Evolutionary conservation across 2,113 vertebrate species (phyloP).

Genomic region (Prunella himalayana): DNA sequence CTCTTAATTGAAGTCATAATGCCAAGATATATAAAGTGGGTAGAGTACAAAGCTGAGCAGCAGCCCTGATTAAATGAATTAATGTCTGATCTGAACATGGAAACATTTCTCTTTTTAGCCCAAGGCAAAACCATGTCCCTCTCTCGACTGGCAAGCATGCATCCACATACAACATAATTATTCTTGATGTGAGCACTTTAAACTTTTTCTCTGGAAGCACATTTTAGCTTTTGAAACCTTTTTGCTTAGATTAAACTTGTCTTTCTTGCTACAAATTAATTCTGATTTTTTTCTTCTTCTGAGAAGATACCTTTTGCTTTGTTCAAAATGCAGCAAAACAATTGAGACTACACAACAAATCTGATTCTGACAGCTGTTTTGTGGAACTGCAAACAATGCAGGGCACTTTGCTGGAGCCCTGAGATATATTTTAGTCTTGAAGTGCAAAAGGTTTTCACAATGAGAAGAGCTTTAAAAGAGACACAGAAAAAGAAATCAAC

Average conservation of each 20-base stretch:
- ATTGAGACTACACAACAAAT: background rate
- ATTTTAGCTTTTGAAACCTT: background rate
- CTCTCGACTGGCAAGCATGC: background rate
- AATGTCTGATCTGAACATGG: background rate
- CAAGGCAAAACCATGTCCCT: background rate
- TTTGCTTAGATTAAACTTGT: background rate
- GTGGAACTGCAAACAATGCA: background rate
- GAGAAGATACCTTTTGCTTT: background rate
- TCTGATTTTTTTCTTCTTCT: background rate
- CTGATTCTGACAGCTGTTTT: background rate
- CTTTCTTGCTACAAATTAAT: background rate
- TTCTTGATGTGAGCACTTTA: background rate
- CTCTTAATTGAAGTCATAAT: background rate
- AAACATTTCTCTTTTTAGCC: background rate
- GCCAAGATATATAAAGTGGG: background rate
- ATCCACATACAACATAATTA: background rate
- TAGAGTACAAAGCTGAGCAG: background rate
- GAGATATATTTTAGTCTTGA: background rate
- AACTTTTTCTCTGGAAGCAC: background rate
- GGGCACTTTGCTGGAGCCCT: background rate
- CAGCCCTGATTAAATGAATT: background rate
- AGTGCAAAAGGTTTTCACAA: background rate
- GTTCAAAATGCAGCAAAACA: background rate
- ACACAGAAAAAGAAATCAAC: background rate
- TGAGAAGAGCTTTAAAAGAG: background rate